Evolutionary conservation across 2,888 invertebrate genomes (phyloP), one percentile per base, ranked within the genome.

Genomic region (Apamea epomidion): DNA sequence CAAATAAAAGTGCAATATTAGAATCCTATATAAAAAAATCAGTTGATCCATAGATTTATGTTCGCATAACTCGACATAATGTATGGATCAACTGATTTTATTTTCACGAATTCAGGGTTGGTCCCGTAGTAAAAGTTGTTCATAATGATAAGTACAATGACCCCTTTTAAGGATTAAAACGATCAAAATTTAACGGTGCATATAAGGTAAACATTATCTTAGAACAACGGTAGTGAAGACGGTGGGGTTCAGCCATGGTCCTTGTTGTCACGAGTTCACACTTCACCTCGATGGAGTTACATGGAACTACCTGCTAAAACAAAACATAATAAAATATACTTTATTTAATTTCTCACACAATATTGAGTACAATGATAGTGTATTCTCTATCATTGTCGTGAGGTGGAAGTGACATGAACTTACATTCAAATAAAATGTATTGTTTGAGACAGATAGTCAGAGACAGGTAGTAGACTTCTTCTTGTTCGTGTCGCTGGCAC

Each of bases 211-310:
- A 83, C 51, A 74, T 60, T 80, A 58, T 65, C 54, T 71, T 21
- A 16, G 76, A 80, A 84, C 81, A 84, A 81, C 81, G 85, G 85
- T 81, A 81, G 85, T 87, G 85, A 87, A 74, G 69, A 82, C 85
- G 51, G 81, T 78, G 74, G 45, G 51, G 76, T 79, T 74, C 74
- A 67, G 78, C 76, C 62, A 73, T 70, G 74, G 78, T 75, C 37
- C 76, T 69, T 58, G 74, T 74, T 85, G 86, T 87, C 86, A 86
- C 88, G 88, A 88, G 76, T 87, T 86, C 82, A 82, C 85, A 85
- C 88, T 78, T 78, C 64, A 72, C 25, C 42, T 37, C 78, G 72
- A 73, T 73, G 60, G 73, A 76, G 37, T 69, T 75, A 64, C 58
- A 70, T 87, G 86, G 86, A 86, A 62, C 78, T 81, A 51, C 78